Evolutionary conservation across 2,113 vertebrate genomes (phyloP).

Genomic region (Syngnathus scovelli): DNA sequence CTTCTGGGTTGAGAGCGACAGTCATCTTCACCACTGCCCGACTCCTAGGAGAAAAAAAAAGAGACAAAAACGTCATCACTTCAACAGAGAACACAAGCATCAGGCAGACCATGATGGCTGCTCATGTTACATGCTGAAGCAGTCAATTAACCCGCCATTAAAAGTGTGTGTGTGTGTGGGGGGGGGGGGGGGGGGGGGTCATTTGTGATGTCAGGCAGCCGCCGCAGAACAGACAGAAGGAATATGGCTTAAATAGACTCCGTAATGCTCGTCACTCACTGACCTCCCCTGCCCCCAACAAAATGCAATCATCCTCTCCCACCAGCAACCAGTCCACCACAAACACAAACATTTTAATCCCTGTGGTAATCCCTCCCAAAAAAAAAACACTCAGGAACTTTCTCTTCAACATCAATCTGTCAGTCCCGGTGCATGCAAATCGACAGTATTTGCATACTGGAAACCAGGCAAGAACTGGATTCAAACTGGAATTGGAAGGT

Average conservation of each 20-base stretch:
- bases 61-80: background rate
- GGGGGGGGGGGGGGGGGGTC: background rate
- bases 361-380: conserved; percentile 55
- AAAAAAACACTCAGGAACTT: conserved; percentile 45
- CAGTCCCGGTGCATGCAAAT: conserved; percentile 17
- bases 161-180: background rate
- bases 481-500: background rate
- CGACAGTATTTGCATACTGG: background rate
- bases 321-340: conserved; percentile 24
- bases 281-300: background rate
- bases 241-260: conserved; percentile 33
- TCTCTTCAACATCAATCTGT: conserved; percentile 53
- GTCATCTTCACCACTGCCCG: conserved; percentile 91
- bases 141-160: conserved; percentile 27
- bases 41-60: conserved; percentile 72
- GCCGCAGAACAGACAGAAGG: conserved; percentile 22
- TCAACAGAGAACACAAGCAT: conserved; percentile 6
- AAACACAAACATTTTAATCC: conserved; percentile 51
- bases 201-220: conserved; percentile 24
- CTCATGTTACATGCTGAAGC: conserved; percentile 16
- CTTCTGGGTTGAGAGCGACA: conserved; percentile 87
- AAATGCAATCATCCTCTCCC: conserved; percentile 51
- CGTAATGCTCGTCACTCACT: conserved; percentile 8
- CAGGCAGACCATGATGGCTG: background rate
- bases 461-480: background rate